Evolutionary conservation across 2,113 vertebrate species (phyloP).

Genomic region (Hemibagrus wyckioides): DNA sequence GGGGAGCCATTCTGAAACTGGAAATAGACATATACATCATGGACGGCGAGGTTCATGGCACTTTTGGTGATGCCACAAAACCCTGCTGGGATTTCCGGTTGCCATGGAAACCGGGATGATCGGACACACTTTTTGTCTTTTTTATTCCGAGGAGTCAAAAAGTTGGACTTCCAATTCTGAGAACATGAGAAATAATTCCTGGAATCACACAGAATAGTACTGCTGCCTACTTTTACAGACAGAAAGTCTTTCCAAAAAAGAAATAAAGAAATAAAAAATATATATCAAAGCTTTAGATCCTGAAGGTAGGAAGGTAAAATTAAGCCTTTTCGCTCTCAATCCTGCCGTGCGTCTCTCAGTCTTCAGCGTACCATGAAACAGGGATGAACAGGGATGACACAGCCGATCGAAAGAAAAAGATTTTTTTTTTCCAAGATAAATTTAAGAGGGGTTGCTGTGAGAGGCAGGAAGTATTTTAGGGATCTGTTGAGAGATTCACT

Average conservation of each 20-base stretch:
- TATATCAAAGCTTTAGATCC: background rate
- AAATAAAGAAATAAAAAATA: background rate
- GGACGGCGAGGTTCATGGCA: conserved; percentile 40
- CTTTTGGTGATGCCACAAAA: conserved; percentile 45
- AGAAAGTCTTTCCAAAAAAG: background rate
- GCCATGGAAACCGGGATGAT: conserved; percentile 21
- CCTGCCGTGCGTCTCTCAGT: conserved; percentile 15
- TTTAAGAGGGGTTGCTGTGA: conserved; percentile 38
- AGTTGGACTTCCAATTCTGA: background rate
- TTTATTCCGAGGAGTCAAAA: conserved; percentile 3
- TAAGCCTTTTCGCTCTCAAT: background rate
- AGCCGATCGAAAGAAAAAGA: conserved; percentile 13
- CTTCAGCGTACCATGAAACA: conserved; percentile 32
- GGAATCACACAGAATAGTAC: background rate
- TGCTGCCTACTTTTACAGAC: background rate
- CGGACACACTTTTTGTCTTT: background rate
- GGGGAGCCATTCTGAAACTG: conserved; percentile 48
- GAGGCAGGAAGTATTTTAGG: conserved; percentile 36
- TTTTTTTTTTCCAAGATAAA: conserved; percentile 37
- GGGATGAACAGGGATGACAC: conserved; percentile 33
- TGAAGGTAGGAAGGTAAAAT: conserved; percentile 10
- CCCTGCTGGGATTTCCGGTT: conserved; percentile 17
- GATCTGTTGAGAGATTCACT: conserved; percentile 42
- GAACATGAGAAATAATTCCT: background rate
- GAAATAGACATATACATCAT: conserved; percentile 56